phyloP scores from a whole-genome alignment of 2,797 vertebrate genomes.

The Lates japonicus region DNA sequence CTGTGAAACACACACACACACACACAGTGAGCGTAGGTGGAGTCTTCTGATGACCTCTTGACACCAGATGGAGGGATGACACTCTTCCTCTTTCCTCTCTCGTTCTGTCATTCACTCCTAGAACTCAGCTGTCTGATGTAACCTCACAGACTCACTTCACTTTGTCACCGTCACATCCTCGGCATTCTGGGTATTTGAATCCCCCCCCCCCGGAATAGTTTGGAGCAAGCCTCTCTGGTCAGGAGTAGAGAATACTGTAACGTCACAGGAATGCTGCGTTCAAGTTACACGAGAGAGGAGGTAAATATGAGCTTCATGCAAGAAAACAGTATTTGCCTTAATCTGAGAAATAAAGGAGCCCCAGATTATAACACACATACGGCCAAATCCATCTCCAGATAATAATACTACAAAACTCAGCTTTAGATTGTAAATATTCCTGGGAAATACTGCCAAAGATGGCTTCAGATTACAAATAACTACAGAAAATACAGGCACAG shows the following conservation, averaged over 20 bases:
- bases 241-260: background rate
- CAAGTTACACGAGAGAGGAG: slow-evolving; percentile 2
- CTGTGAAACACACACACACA: slow-evolving; percentile 42
- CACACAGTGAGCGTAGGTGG: slow-evolving; percentile 33
- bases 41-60: slow-evolving; percentile 75
- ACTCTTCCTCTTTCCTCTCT: slow-evolving; percentile 27
- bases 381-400: background rate
- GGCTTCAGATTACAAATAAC: too few species aligned
- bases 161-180: background rate
- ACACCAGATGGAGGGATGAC: slow-evolving; percentile 69
- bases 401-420: too few species aligned
- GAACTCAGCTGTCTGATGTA: slow-evolving; percentile 10
- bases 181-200: slow-evolving; percentile 54
- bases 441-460: background rate
- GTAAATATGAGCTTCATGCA: background rate
- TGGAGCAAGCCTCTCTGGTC: background rate
- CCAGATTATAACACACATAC: background rate
- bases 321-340: background rate
- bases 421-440: too few species aligned
- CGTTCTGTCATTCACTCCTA: slow-evolving; percentile 2
- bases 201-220: background rate
- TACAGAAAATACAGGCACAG: too few species aligned
- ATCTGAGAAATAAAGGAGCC: too few species aligned
- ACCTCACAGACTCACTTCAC: background rate
- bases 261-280: slow-evolving; percentile 22